phyloP scores from a whole-genome alignment of 2,797 vertebrate species.

The Sebastes melanostomus region DNA sequence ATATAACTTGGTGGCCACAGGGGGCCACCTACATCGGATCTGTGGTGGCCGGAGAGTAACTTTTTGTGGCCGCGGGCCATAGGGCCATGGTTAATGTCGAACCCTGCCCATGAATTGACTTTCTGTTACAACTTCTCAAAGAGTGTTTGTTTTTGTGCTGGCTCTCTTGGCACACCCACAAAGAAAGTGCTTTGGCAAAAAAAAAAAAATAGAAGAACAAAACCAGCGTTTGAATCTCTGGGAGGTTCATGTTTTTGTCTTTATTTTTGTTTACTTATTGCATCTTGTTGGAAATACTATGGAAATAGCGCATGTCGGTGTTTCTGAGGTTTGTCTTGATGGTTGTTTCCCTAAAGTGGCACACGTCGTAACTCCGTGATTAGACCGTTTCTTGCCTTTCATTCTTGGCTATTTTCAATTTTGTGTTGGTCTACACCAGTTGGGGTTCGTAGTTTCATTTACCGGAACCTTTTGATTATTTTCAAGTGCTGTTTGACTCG shows the following conservation, averaged over 20 bases:
- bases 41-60: too few relatives aligned
- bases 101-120: slow-evolving; percentile 30
- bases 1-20: too few relatives aligned
- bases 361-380: not conserved
- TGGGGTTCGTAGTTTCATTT: slow-evolving; percentile 14
- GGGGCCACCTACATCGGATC: too few relatives aligned
- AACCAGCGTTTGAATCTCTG: slow-evolving; percentile 20
- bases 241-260: slow-evolving; percentile 30
- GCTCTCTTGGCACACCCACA: slow-evolving; percentile 33
- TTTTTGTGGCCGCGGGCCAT: too few relatives aligned
- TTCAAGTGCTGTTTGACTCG: slow-evolving; percentile 3
- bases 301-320: not conserved
- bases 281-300: not conserved
- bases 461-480: slow-evolving; percentile 27
- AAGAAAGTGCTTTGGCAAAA: slow-evolving; percentile 19
- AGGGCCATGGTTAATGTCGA: too few relatives aligned
- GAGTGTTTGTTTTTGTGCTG: slow-evolving; percentile 47
- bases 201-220: slow-evolving; percentile 25
- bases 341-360: slow-evolving; percentile 2
- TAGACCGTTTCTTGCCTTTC: slow-evolving; percentile 17
- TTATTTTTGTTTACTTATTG: slow-evolving; percentile 29
- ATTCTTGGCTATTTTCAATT: slow-evolving; percentile 3
- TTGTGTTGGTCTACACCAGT: not conserved
- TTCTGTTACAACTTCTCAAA: slow-evolving; percentile 49
- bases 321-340: slow-evolving; percentile 39